phyloP scores from a whole-genome alignment of 2,888 invertebrate genomes.

The Rhopalosiphum nymphaeae region DNA sequence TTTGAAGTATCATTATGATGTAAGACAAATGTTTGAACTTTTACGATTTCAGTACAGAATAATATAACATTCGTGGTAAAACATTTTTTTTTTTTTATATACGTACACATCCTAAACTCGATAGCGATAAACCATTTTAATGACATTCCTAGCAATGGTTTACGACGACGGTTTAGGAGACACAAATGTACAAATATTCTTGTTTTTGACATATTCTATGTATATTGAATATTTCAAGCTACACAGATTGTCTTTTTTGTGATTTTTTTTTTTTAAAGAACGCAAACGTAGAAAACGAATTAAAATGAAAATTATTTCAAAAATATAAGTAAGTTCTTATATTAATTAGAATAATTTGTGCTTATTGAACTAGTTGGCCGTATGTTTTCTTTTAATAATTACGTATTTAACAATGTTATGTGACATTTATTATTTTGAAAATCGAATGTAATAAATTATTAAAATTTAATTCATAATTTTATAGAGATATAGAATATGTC shows the following conservation, averaged over 20 bases:
- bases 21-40: constrained; percentile 24
- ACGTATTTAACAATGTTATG: background rate
- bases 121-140: constrained; percentile 50
- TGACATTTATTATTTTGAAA: background rate
- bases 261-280: background rate
- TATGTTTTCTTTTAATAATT: background rate
- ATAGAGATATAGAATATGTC: background rate
- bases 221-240: constrained; percentile 2
- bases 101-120: background rate
- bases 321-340: background rate
- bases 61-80: background rate
- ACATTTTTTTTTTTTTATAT: constrained; percentile 27
- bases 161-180: background rate
- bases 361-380: background rate
- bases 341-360: background rate
- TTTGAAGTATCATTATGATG: background rate
- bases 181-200: constrained; percentile 43
- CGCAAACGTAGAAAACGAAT: too few species aligned
- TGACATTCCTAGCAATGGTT: constrained; percentile 26
- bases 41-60: background rate
- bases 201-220: constrained; percentile 14
- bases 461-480: background rate
- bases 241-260: background rate
- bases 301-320: background rate
- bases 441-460: background rate